phyloP scores from a whole-genome alignment of 2,888 invertebrate genomes.

The Pristionchus mayeri region DNA sequence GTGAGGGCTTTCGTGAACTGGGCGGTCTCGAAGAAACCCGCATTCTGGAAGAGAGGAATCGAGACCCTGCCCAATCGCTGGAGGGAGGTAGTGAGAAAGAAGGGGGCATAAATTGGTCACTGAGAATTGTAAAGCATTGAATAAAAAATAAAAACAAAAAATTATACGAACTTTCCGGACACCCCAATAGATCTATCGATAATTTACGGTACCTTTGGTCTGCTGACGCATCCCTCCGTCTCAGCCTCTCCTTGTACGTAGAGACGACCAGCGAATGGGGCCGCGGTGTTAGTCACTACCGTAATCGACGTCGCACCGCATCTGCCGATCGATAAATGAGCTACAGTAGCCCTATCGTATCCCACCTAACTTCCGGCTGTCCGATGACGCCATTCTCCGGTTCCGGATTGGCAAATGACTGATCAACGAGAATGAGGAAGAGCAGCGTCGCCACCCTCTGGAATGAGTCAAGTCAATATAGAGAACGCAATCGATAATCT shows the following conservation, averaged over 20 bases:
- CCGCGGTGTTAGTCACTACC: conserved; percentile 50
- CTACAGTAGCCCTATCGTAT: background rate
- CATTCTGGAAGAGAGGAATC: too few species aligned
- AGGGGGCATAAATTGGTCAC: too few species aligned
- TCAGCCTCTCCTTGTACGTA: conserved; percentile 75
- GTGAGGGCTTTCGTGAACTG: too few species aligned
- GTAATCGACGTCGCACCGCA: conserved; percentile 51
- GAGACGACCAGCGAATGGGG: conserved; percentile 63
- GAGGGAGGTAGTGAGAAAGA: too few species aligned
- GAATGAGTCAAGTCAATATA: too few species aligned
- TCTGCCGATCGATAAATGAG: background rate
- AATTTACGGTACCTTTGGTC: background rate
- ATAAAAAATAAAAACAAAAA: too few species aligned
- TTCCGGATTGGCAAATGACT: conserved; percentile 39
- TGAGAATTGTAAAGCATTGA: too few species aligned
- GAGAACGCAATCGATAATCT: background rate
- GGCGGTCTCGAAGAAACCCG: too few species aligned
- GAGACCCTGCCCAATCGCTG: too few species aligned
- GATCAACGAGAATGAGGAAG: background rate
- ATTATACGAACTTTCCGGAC: too few species aligned
- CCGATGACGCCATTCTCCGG: conserved; percentile 64
- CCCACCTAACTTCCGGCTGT: conserved; percentile 65
- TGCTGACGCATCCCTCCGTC: conserved; percentile 55
- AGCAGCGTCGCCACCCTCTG: conserved; percentile 6
- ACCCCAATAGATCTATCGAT: too few species aligned